Base-by-base conservation (phyloP, 2,888 invertebrate genomes). In the Drosophila macrospina region DNA sequence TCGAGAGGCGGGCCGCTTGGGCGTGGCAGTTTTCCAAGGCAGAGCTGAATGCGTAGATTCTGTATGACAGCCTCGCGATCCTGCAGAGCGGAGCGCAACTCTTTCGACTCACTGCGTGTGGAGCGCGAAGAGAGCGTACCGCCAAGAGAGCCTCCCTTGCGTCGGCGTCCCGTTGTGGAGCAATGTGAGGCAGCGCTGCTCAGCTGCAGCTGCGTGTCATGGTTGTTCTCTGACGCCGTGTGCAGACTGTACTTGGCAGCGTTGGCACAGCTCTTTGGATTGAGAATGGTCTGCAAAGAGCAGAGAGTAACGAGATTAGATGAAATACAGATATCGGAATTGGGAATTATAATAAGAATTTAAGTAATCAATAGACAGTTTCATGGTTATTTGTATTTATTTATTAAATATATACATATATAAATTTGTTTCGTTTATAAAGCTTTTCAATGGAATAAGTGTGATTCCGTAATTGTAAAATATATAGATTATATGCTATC, bases 51-150 rank as follows among this genome's bases (percentile, higher is more conserved):
- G 62, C 92, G 89, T 32, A 92, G 78, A 80, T 94, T 96, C 91
- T 96, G 96, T 91, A 97, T 97, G 59, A 96, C 95, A 50, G 96
- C 95, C 90, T 97, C 97, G 86, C 96, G 96, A 91, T 97, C 97
- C 42, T 95, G 93, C 36, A 97, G 92, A 1, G 96, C 95, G 51
- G 95, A 94, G 62, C 95, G 94, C 72, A 95, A 93, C 77, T 94
- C 94, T 91, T 96, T 96, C 10, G 92, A 91, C 81, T 91, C 91
- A 51, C 72, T 86, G 69, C 60, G 89, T 48, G 71, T 88, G 63
- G 72, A 90, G 64, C 82, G 91, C 61, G 67, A 90, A 39, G 78
- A 90, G 62, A 90, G 78, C 30, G 88, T 90, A 10, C 91, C 90
- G 61, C 91, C 87, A 62, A 92, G 66, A 1, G 92, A 91, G 36